A percentile compares a stretch with the other conserved stretches of the same genome.
These are phyloP conservation scores for Cacatua alba DNA, from an alignment of 2,113 vertebrate species.

Conservation along the genomic window DNA sequence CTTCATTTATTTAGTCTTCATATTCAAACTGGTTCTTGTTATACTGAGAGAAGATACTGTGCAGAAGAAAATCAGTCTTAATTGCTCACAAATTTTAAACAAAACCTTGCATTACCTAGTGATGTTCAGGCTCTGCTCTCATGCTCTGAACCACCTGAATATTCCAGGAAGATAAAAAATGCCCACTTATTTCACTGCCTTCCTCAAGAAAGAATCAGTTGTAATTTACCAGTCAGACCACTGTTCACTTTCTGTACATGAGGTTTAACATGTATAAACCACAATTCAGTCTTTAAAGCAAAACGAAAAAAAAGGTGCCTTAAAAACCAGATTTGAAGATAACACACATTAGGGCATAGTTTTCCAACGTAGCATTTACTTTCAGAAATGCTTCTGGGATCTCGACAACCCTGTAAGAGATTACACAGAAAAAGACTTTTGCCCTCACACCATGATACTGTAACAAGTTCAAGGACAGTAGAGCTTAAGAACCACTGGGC, in stretches of 20 bases:
- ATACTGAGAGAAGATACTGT: background rate
- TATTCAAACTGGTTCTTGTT: background rate
- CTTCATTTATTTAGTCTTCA: background rate
- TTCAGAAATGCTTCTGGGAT: background rate
- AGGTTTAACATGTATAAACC: background rate
- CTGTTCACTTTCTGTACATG: accelerated
- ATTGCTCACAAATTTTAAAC: background rate
- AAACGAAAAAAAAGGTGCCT: background rate
- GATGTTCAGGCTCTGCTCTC: background rate
- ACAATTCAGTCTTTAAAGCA: background rate
- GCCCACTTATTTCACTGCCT: background rate
- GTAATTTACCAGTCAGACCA: background rate
- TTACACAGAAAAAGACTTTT: background rate
- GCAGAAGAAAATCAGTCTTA: background rate
- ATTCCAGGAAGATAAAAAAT: background rate
- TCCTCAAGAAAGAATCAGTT: background rate
- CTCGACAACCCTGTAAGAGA: background rate
- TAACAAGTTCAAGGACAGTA: background rate
- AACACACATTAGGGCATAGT: background rate
- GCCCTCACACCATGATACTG: background rate
- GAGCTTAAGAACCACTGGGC: background rate
- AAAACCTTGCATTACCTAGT: background rate
- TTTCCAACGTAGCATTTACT: background rate
- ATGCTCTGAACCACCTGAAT: background rate
- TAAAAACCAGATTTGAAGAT: background rate